Conservation (phyloP, 2,888 invertebrate genomes). For the Drosophila recens region DNA sequence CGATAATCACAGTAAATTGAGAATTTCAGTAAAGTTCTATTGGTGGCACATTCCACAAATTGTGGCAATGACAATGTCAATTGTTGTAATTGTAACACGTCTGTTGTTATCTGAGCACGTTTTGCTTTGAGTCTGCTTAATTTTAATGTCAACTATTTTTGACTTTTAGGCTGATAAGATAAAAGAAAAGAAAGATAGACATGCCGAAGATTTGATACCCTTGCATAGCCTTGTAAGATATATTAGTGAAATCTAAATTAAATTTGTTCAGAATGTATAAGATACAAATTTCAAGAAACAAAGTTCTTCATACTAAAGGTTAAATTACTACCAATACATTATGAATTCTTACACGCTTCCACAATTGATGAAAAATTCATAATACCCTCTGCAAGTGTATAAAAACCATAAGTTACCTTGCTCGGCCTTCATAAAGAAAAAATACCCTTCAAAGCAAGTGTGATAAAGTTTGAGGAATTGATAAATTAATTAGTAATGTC, state of each 20-base stretch:
- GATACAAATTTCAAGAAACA: neutral
- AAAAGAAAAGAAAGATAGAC: neutral
- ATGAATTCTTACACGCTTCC: neutral
- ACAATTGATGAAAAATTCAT: neutral
- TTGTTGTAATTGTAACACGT: slow-evolving; percentile 5
- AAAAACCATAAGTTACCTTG: neutral
- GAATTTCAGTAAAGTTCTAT: neutral
- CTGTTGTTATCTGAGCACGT: slow-evolving; percentile 52
- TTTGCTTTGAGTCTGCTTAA: slow-evolving; percentile 18
- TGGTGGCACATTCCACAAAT: slow-evolving; percentile 2
- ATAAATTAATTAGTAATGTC: slow-evolving; percentile 2
- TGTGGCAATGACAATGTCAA: slow-evolving; percentile 25
- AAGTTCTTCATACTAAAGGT: neutral
- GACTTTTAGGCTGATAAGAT: slow-evolving; percentile 46
- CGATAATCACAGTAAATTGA: neutral
- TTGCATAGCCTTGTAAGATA: neutral
- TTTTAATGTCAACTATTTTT: slow-evolving; percentile 23
- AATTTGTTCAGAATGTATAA: too few relatives aligned
- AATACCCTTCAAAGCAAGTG: slow-evolving; percentile 8
- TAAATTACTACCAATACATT: neutral
- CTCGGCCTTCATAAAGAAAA: slow-evolving; percentile 24
- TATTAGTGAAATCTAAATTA: too few relatives aligned
- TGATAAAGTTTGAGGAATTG: slow-evolving; percentile 11
- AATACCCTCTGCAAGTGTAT: neutral
- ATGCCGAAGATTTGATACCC: neutral